Percentiles rank a stretch among this genome's conserved stretches.
Conservation (phyloP, 2,888 invertebrate genomes). For the Ophion costatus region DNA sequence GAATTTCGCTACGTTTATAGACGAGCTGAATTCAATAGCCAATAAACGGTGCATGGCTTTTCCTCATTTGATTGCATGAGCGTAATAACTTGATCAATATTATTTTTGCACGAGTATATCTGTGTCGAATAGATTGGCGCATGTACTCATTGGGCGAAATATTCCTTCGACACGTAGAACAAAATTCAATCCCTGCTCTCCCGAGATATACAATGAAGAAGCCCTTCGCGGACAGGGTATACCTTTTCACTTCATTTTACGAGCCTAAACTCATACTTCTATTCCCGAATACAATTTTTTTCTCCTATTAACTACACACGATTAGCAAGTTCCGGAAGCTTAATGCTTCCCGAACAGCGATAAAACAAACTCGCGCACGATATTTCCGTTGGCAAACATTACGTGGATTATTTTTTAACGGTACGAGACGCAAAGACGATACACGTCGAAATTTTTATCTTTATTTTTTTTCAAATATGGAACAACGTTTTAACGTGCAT, state of each 20-base stretch:
- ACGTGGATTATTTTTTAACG: no score
- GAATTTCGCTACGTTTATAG: constrained; percentile 11
- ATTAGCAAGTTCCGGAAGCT: no score
- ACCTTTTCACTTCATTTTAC: background rate
- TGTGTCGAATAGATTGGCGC: background rate
- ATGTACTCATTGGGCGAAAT: background rate
- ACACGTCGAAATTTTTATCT: no score
- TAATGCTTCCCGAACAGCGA: no score
- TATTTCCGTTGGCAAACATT: no score
- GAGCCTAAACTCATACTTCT: no score
- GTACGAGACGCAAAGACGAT: no score
- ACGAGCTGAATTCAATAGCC: background rate
- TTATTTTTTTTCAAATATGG: no score
- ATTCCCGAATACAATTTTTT: no score
- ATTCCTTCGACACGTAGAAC: background rate
- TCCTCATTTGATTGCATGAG: constrained; percentile 9
- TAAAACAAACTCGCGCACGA: no score
- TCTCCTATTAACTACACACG: no score
- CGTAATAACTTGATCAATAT: background rate
- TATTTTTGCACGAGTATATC: background rate
- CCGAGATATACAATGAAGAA: background rate
- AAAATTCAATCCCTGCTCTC: background rate
- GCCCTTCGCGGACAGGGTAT: background rate
- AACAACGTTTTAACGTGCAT: constrained; percentile 9
- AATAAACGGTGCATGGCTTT: constrained; percentile 6